Evolutionary conservation across 2,888 invertebrate genomes (phyloP).

Genomic region (Polyommatus iphigenia): DNA sequence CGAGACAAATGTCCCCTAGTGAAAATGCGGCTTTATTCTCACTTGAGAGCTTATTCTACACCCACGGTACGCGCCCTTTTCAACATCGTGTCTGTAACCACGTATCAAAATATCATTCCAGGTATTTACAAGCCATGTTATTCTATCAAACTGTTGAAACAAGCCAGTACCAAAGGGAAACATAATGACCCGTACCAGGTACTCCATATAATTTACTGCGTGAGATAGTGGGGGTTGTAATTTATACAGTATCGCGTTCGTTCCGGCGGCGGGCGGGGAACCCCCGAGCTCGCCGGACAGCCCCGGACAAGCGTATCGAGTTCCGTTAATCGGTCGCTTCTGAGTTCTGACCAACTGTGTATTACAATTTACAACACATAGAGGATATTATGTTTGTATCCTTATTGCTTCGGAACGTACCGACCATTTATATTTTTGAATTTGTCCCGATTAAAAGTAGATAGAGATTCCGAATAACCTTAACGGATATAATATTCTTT

Average conservation of each 20-base stretch:
- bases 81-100: no score
- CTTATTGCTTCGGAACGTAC: background rate
- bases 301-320: background rate
- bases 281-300: background rate
- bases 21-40: no score
- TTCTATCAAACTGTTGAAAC: background rate
- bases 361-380: no score
- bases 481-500: no score
- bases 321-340: background rate
- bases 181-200: conserved; percentile 2
- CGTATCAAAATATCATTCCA: no score
- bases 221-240: conserved; percentile 6
- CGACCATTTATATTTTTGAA: no score
- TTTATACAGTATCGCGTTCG: conserved; percentile 1
- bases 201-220: conserved; percentile 9
- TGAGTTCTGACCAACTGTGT: background rate
- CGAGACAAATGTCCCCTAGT: no score
- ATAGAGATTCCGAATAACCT: no score
- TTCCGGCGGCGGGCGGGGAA: conserved; percentile 3
- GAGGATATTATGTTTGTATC: no score
- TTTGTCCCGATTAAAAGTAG: no score
- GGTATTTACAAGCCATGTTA: background rate
- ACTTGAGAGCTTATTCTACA: no score
- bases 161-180: background rate
- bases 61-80: no score